Percentiles rank a stretch among this genome's conserved stretches.
Conservation (phyloP, 1,140 invertebrate species). For the Ooceraea biroi region DNA sequence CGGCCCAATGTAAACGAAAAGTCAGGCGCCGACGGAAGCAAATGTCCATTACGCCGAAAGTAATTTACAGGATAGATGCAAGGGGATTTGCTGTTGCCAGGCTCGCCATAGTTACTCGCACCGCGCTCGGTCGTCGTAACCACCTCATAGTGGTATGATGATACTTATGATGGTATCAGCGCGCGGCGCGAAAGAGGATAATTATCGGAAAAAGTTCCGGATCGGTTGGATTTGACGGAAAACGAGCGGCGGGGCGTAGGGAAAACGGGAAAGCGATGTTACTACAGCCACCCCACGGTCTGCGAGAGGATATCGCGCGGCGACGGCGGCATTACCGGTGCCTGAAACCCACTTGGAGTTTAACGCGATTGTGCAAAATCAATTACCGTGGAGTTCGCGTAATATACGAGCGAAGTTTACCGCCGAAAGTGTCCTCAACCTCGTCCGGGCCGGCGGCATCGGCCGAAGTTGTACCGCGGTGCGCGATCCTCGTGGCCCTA, state of each 20-base stretch:
- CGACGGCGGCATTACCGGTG: neutral
- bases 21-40: conserved; percentile 5
- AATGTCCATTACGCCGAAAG: conserved; percentile 36
- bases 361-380: conserved; percentile 63
- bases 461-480: conserved; percentile 24
- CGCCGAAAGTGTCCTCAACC: conserved; percentile 55
- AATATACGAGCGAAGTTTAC: conserved; percentile 60
- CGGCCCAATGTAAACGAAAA: conserved; percentile 50
- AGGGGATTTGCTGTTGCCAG: conserved; percentile 19
- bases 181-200: conserved; percentile 22
- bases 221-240: conserved; percentile 45
- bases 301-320: conserved; percentile 14
- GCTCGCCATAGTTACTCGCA: neutral
- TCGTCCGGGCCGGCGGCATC: conserved; percentile 14
- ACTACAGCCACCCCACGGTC: conserved; percentile 16
- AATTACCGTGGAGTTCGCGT: conserved; percentile 56
- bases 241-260: conserved; percentile 32
- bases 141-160: conserved; percentile 8
- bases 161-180: conserved; percentile 27
- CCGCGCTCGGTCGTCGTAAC: neutral
- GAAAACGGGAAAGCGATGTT: conserved; percentile 15
- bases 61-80: conserved; percentile 42
- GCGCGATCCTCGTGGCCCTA: conserved; percentile 36
- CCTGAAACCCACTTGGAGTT: conserved; percentile 57
- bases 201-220: conserved; percentile 55